Conservation (phyloP, 1,140 invertebrate species). For the Orchesella cincta region DNA sequence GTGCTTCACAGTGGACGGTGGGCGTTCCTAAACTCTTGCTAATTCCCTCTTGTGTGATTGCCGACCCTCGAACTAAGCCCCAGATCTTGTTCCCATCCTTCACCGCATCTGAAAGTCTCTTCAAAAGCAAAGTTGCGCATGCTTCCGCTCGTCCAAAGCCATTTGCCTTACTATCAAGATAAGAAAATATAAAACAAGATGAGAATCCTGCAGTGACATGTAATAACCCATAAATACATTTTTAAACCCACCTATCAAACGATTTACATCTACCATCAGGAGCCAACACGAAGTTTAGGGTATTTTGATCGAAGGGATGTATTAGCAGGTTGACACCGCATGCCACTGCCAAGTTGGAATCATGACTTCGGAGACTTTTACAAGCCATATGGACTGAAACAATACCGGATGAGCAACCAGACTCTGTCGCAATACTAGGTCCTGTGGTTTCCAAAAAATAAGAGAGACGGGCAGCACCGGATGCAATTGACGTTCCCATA, state of each 20-base stretch:
- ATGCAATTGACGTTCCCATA: background rate
- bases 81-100: background rate
- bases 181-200: background rate
- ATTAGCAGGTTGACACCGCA: background rate
- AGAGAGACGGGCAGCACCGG: background rate
- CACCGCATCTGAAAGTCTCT: background rate
- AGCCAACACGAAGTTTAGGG: background rate
- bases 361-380: background rate
- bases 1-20: background rate
- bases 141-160: background rate
- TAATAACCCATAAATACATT: no score
- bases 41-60: background rate
- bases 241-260: no score
- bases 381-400: background rate
- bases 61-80: background rate
- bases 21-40: background rate
- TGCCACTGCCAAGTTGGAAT: background rate
- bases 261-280: background rate
- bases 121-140: background rate
- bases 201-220: no score
- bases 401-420: background rate
- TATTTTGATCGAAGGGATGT: background rate
- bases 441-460: slow-evolving; percentile 1
- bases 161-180: background rate
- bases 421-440: slow-evolving; percentile 7